These are phyloP conservation scores for Octomys mimax DNA, from an alignment of 2,797 vertebrate species.

Conservation along the genomic window DNA sequence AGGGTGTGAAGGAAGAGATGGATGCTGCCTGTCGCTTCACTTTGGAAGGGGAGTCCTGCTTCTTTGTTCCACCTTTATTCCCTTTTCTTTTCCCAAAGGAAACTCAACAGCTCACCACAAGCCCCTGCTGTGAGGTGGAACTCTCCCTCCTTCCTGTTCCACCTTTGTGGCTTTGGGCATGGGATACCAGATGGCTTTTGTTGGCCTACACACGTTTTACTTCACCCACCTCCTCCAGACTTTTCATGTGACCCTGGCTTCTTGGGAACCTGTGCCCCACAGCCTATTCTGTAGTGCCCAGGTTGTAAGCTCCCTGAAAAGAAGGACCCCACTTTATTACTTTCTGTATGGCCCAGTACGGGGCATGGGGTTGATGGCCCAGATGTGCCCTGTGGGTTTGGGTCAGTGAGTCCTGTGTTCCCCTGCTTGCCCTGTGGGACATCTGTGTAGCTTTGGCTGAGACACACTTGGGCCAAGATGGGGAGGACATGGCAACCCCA, in stretches of 20 bases:
- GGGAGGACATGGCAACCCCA: background rate
- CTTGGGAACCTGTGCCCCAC: background rate
- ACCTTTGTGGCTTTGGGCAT: background rate
- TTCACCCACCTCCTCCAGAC: conserved; percentile 11
- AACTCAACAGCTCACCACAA: background rate
- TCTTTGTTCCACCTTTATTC: background rate
- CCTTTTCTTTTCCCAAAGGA: background rate
- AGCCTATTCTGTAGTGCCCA: background rate
- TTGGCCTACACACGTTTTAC: background rate
- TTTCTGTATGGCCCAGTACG: conserved; percentile 14
- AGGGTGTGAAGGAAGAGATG: conserved; percentile 10
- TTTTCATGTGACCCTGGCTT: conserved; percentile 22
- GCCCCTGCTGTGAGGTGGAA: background rate
- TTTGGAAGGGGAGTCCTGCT: background rate
- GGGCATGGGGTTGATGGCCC: background rate
- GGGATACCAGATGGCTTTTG: background rate
- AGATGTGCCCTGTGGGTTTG: background rate
- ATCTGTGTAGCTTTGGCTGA: background rate
- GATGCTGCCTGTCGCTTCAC: background rate
- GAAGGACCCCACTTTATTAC: background rate
- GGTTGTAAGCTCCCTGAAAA: conserved; percentile 10
- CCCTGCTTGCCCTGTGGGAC: background rate
- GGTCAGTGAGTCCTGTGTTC: background rate
- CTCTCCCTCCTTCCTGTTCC: background rate
- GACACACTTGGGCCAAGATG: background rate